These are phyloP conservation scores for Chouioia cunea DNA, from an alignment of 2,888 invertebrate species.

Conservation along the genomic window DNA sequence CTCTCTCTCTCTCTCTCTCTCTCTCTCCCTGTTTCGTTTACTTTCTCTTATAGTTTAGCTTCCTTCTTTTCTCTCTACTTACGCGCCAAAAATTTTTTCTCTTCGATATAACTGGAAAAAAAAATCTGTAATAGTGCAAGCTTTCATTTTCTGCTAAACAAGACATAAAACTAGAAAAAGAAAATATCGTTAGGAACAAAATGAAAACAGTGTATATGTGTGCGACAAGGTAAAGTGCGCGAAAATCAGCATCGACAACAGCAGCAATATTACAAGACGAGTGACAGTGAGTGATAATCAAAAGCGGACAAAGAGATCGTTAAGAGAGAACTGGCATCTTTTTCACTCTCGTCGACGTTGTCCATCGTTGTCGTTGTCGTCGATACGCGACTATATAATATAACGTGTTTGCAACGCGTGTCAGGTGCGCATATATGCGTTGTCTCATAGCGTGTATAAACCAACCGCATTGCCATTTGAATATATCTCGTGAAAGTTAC, in stretches of 20 bases:
- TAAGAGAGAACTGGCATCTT: conserved; percentile 7
- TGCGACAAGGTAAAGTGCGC: conserved; percentile 22
- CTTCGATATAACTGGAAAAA: too few relatives aligned
- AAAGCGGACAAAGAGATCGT: background rate
- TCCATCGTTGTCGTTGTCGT: background rate
- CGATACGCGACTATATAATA: conserved; percentile 5
- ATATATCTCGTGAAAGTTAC: too few relatives aligned
- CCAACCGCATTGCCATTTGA: too few relatives aligned
- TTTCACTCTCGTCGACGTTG: background rate
- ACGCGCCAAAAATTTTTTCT: too few relatives aligned
- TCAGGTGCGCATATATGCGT: background rate
- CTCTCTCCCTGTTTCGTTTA: conserved; percentile 46
- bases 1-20: conserved; percentile 47
- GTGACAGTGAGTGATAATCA: conserved; percentile 53
- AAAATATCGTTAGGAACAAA: too few relatives aligned
- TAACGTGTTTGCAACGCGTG: conserved; percentile 3
- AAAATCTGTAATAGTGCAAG: too few relatives aligned
- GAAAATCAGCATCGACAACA: background rate
- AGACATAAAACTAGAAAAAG: too few relatives aligned
- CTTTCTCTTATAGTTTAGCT: conserved; percentile 9
- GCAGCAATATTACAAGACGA: conserved; percentile 30
- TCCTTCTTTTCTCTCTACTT: conserved; percentile 22
- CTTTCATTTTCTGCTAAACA: too few relatives aligned
- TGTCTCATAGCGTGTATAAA: too few relatives aligned
- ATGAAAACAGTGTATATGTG: too few relatives aligned